These are phyloP conservation scores for Lagopus leucura DNA, from an alignment of 2,113 vertebrate genomes.

Conservation along the genomic window DNA sequence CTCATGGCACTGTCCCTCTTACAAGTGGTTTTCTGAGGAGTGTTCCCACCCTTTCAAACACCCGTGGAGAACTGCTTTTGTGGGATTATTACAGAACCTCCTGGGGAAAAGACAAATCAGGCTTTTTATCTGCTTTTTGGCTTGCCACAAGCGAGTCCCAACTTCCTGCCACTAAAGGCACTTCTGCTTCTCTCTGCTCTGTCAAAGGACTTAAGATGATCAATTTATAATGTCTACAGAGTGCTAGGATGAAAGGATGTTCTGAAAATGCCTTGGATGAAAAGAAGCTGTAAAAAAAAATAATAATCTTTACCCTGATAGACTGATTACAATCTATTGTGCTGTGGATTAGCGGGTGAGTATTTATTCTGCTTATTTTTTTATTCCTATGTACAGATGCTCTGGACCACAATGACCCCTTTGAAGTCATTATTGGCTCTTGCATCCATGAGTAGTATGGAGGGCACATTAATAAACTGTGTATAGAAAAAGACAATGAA, in stretches of 20 bases:
- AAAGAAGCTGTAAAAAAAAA: constrained; percentile 38
- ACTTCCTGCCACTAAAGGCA: constrained; percentile 42
- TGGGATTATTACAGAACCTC: constrained; percentile 27
- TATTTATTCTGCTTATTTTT: constrained; percentile 58
- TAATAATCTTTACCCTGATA: constrained; percentile 55
- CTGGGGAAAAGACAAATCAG: constrained; percentile 49
- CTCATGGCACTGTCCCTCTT: neutral
- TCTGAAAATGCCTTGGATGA: constrained; percentile 43
- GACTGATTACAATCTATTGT: constrained; percentile 70
- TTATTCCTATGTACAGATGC: constrained; percentile 59
- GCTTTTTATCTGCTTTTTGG: constrained; percentile 34
- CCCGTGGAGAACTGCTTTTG: neutral
- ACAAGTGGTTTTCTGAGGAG: neutral
- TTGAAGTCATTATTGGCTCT: constrained; percentile 64
- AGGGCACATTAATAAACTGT: constrained; percentile 64
- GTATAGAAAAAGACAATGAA: constrained; percentile 68
- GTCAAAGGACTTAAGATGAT: constrained; percentile 62
- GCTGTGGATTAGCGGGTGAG: constrained; percentile 35
- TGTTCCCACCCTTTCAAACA: neutral
- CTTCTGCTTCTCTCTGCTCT: constrained; percentile 24
- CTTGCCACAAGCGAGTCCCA: constrained; percentile 34
- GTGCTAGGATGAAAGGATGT: constrained; percentile 53
- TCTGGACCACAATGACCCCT: constrained; percentile 53
- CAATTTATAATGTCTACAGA: constrained; percentile 52
- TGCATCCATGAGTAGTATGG: constrained; percentile 48